Evolutionary conservation across 2,888 invertebrate species (phyloP), one percentile per base, ranked within the genome.

Genomic region (Harpagoxenus sublaevis): DNA sequence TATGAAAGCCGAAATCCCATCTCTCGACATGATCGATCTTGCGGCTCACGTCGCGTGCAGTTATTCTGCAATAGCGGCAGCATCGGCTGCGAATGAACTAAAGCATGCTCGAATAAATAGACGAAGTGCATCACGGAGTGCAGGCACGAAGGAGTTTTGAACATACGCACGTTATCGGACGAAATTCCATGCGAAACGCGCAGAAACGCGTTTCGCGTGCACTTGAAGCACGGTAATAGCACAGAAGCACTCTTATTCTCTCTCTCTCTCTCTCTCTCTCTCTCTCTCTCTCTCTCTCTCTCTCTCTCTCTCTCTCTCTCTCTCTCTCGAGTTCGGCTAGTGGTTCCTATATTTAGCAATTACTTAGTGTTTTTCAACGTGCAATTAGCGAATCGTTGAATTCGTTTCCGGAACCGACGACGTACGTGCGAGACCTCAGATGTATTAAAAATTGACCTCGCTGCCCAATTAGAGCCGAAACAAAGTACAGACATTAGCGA

Each of bases 401-500:
- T 62, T 57, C 23, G 12, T 23, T 9, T 12, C 9, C 48, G 10
- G 28, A 10, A 62, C 9, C 65, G 28, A 79, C 23, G 23, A 18
- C 31, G n/a, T 65, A 78, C 9, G 55, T 55, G 45, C 23, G 70
- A 51, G 6, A 51, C n/a, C 15, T 60, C 18, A 42, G 28, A 18
- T 15, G 31, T 18, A 68, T 68, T 48, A 48, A 68, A 35, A 62
- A 83, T 83, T 83, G 18, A 68, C 42, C 35, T 83, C 10, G 39
- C 51, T 48, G 62, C 3, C 55, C 62, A 84, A 84, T 84, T 84
- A 84, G 68, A 68, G 35, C n/a, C 23, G 55, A 81, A 86, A 84
- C 63, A 71, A 12, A 45, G 74, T 55, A 84, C 60, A 71, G 74
- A 82, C 84, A 88, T 89, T 89, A 90, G 31, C 5, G 86, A 86